Percentiles rank a stretch among this genome's conserved stretches.
Evolutionary conservation across 2,797 vertebrate genomes (phyloP).

Genomic region (Pseudocheirus occidentalis): DNA sequence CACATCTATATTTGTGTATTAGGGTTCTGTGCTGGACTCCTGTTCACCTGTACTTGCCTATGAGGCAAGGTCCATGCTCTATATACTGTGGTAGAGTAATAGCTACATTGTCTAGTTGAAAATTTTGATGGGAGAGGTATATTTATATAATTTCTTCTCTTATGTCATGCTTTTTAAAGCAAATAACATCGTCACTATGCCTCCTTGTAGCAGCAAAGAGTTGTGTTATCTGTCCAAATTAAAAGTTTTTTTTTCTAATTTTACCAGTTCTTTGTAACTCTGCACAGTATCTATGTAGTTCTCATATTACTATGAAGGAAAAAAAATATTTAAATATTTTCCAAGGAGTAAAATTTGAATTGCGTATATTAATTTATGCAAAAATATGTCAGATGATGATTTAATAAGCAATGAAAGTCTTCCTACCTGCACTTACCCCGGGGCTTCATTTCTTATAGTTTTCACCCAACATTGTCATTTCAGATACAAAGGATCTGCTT

Average conservation of each 20-base stretch:
- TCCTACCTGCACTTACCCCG: too few species aligned
- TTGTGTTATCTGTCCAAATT: not conserved
- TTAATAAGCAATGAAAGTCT: too few species aligned
- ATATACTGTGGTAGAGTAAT: too few species aligned
- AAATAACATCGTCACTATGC: not conserved
- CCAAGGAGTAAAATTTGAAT: not conserved
- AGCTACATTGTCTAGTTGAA: not conserved
- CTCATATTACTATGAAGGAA: not conserved
- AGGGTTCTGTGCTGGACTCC: not conserved
- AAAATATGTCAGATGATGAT: not conserved
- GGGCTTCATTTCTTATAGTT: too few species aligned
- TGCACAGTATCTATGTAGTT: not conserved
- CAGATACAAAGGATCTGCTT: constrained; percentile 82
- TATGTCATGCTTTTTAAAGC: not conserved
- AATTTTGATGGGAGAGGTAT: not conserved
- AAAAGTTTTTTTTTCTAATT: not conserved
- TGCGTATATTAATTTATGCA: not conserved
- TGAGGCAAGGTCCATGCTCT: too few species aligned
- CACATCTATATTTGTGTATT: too few species aligned
- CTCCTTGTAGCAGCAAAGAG: not conserved
- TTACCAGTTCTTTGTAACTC: not conserved
- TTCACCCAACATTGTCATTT: constrained; percentile 53
- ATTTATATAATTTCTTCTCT: not conserved
- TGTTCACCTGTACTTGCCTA: not conserved
- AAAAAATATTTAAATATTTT: not conserved